Evolutionary conservation across 2,888 invertebrate genomes (phyloP), one percentile per base, ranked within the genome.

Genomic region (Caenorhabditis angaria): DNA sequence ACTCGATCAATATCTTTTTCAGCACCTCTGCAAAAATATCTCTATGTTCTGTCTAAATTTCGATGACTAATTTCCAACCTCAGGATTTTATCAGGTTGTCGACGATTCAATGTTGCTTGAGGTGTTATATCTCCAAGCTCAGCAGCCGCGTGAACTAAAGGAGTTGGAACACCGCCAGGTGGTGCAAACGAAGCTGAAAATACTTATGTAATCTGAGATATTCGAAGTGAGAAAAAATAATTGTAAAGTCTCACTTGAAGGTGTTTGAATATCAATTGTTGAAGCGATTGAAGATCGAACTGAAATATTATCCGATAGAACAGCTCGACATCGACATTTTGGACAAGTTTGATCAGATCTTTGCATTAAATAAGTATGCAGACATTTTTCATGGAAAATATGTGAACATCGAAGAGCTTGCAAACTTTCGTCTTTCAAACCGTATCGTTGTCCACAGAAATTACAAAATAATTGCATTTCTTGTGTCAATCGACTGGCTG

Each of bases 401-500:
- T 87, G 87, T 3, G 87, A 88, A 62, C 87, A 87, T 14, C 85
- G 69, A 22, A 87, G 72, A n/a, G 87, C 87, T 68, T 86, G 87
- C n/a, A 87, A 72, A 20, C 81, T 78, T 48, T 85, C 86, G 55
- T 87, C 85, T 51, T 78, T 80, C 27, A 77, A 61, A 3, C 83
- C 87, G 57, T 83, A 87, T 57, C 88, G 64, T 65, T 88, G 88
- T 12, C 88, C 88, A 78, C 89, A 89, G 55, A 89, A 88, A 22
- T 88, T 88, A 82, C 89, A 89, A 70, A 88, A 88, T 20, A 89
- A 80, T 63, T 89, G 88, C 86, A 89, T 87, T 76, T 89, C 88
- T 63, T 86, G 85, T 48, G 87, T 81, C 41, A 89, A 78, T 61
- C 86, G 83, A 28, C 79, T 71, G 51, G 82, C 80, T 2, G 81